Evolutionary conservation across 2,797 vertebrate genomes (phyloP), one percentile per base, ranked within the genome.

Genomic region (Onychomys arenicola): DNA sequence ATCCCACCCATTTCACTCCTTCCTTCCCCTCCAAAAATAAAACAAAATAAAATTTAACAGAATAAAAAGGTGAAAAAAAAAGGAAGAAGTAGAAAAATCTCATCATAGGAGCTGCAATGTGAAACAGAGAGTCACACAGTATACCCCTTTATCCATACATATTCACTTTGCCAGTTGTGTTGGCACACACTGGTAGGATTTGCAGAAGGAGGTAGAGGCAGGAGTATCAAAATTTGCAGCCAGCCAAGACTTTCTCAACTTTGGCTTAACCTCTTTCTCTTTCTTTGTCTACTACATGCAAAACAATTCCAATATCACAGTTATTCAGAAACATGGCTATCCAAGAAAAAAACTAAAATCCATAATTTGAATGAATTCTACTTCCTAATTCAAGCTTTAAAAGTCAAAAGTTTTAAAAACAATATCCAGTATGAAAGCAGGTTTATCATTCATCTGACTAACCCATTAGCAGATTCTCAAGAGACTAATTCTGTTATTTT

Each of bases 361-460:
- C 25, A 88, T 82, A 27, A 90, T 76, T 92, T 89, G 59, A 85
- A 52, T 81, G 43, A 10, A 89, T 3, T 89, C 40, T 92, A 73
- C 14, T 8, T 96, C 76, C 29, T 78, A 96, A 87, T 32, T 73
- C 84, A 81, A 71, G 12, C 27, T 65, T 32, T 43, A 83, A 57
- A 80, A 25, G 11, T n/a, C 63, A 40, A 23, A 95, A 40, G 0
- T 25, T 89, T 90, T 90, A 73, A 92, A 85, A 82, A 46, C 52
- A 5, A 81, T 69, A n/a, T 61, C 10, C 90, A 57, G 80, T 71
- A 34, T 37, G 63, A 90, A 80, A 88, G 29, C 7, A 90, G 88
- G 6, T 57, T 92, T 71, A 52, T 29, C 46, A 89, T 75, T 89
- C 11, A 16, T 92, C 12, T 21, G 52, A 17, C 23, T 85, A 25